A percentile compares a stretch with the other conserved stretches of the same genome.
Evolutionary conservation across 2,888 invertebrate genomes (phyloP).

Genomic region (Himalopsyche japonica): DNA sequence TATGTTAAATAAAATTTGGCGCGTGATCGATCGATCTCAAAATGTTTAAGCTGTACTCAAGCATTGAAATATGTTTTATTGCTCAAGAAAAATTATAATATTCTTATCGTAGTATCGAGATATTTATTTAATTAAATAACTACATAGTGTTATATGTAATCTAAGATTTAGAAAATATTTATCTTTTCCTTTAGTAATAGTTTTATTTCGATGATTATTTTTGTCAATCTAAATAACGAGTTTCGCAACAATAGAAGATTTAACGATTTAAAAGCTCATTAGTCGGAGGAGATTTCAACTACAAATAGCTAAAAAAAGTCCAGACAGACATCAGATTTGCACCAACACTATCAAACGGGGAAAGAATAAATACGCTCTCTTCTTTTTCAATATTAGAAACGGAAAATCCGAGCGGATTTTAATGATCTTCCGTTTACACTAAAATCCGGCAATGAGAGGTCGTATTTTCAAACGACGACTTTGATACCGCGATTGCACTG

Average conservation of each 20-base stretch:
- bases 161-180: no score
- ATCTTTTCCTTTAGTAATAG: no score
- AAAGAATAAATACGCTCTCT: neutral
- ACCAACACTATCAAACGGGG: neutral
- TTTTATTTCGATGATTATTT: no score
- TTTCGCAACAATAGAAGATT: neutral
- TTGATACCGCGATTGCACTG: constrained; percentile 10
- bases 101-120: no score
- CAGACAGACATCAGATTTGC: neutral
- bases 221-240: neutral
- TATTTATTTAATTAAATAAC: no score
- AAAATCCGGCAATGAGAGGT: neutral
- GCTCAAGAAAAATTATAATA: no score
- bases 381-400: neutral
- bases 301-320: neutral
- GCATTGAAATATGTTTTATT: no score
- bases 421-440: neutral
- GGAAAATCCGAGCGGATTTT: neutral
- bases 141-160: no score
- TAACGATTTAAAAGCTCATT: neutral
- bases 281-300: neutral
- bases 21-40: no score
- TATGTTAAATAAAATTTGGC: no score
- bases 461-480: neutral
- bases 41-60: no score